Conservation (phyloP, 2,888 invertebrate species). For the Sabatieria punctata region DNA sequence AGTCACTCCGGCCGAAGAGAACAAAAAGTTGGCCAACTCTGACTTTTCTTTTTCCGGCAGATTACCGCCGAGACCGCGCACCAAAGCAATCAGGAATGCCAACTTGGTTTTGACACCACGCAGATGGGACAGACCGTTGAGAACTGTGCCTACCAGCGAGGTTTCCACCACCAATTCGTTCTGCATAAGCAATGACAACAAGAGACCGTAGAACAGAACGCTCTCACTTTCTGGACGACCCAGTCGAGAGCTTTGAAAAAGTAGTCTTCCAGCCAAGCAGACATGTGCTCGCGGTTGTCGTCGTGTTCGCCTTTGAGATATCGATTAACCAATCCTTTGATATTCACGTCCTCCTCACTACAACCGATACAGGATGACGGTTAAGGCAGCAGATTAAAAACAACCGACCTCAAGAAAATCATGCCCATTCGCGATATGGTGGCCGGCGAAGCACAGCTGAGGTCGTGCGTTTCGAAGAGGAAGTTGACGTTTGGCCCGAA, state of each 20-base stretch:
- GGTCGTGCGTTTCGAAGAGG: slow-evolving; percentile 82
- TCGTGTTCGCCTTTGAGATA: slow-evolving; percentile 43
- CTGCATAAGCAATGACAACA: slow-evolving; percentile 20
- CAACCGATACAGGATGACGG: too few relatives aligned
- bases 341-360: slow-evolving; percentile 54
- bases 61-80: slow-evolving; percentile 50
- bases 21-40: slow-evolving; percentile 49
- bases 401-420: slow-evolving; percentile 70
- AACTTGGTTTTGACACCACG: slow-evolving; percentile 40
- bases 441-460: slow-evolving; percentile 83
- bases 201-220: background rate
- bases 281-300: slow-evolving; percentile 39
- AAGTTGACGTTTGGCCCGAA: slow-evolving; percentile 85
- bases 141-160: slow-evolving; percentile 43
- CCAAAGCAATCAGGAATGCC: slow-evolving; percentile 47
- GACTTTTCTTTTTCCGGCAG: slow-evolving; percentile 44
- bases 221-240: slow-evolving; percentile 31
- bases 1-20: slow-evolving; percentile 46
- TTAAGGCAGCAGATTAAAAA: too few relatives aligned
- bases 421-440: slow-evolving; percentile 94
- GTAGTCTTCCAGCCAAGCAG: slow-evolving; percentile 47
- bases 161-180: slow-evolving; percentile 40
- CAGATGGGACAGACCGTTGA: slow-evolving; percentile 47
- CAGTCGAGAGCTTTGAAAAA: slow-evolving; percentile 48
- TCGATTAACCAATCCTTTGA: slow-evolving; percentile 45